Evolutionary conservation across 1,140 invertebrate species (phyloP), one percentile per base, ranked within the genome.

Genomic region (Polypedilum vanderplanki): DNA sequence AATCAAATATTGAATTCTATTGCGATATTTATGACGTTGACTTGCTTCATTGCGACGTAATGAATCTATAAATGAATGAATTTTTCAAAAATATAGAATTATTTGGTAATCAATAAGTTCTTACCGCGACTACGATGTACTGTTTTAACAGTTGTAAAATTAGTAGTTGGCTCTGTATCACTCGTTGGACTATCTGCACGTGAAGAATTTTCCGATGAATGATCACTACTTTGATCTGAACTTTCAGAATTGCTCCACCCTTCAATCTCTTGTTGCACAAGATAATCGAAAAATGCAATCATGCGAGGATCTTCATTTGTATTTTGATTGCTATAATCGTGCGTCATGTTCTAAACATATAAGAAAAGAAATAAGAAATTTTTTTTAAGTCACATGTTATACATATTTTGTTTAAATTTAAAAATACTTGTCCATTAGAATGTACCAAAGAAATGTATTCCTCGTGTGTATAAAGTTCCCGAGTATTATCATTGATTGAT

Each of bases 211-310:
- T 74, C 73, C 12, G 75, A 80, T 7, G 78, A 74, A 76, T 74
- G 75, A 17, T 76, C 76, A 41, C 75, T 81, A 77, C 81, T 83
- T n/a, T 80, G 78, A 0, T 74, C 18, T 73, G 85, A 86, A 75
- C 86, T 86, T 40, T 85, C 84, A 1, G 24, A 33, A 7, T 81
- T 85, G 41, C 81, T 80, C 86, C 90, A 89, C 15, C 88, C 91
- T 82, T 95, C 93, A 65, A 96, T 89, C 82, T 97, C 94, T 18
- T 92, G 87, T 81, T 97, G 94, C 8, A 98, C 92, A 0, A 97
- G 82, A 3, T 93, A 95, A 84, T 98, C 95, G 80, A 98, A 98
- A 83, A 97, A 97, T 20, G 95, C 95, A 90, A 98, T 93, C 95
- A 98, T 97, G 73, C 93, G 87, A 1, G 93, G 90, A 84, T 98